These are phyloP conservation scores for Calliopsis andreniformis DNA, from an alignment of 1,140 invertebrate genomes.

Conservation along the genomic window DNA sequence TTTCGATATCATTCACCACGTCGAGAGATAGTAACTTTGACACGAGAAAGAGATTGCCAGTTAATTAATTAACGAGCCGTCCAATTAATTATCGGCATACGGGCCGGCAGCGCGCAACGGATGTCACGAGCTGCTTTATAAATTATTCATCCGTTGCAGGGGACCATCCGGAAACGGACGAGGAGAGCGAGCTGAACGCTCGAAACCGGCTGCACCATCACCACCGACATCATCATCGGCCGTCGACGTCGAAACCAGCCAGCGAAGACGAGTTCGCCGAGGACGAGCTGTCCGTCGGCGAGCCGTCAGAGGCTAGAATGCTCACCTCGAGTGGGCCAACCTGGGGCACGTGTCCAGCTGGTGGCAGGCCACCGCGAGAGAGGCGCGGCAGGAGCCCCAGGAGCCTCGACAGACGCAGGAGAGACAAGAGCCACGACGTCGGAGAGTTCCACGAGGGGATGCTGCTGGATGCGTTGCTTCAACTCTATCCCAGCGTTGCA, in stretches of 20 bases:
- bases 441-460: slow-evolving; percentile 86
- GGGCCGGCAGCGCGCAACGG: too few species aligned
- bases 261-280: slow-evolving; percentile 88
- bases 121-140: slow-evolving; percentile 13
- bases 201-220: slow-evolving; percentile 72
- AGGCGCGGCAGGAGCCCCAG: slow-evolving; percentile 81
- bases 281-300: slow-evolving; percentile 84
- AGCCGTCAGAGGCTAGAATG: slow-evolving; percentile 82
- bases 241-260: slow-evolving; percentile 78
- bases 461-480: slow-evolving; percentile 84
- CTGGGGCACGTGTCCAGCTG: slow-evolving; percentile 78
- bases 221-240: slow-evolving; percentile 70
- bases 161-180: slow-evolving; percentile 81
- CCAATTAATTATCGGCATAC: slow-evolving; percentile 47
- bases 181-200: slow-evolving; percentile 82
- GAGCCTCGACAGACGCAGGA: slow-evolving; percentile 82
- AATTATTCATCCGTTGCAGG: slow-evolving; percentile 65
- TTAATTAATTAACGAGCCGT: slow-evolving; percentile 45
- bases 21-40: slow-evolving; percentile 25
- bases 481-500: slow-evolving; percentile 81
- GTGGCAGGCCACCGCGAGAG: slow-evolving; percentile 79
- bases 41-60: slow-evolving; percentile 36
- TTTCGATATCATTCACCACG: neutral
- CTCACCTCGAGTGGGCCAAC: slow-evolving; percentile 77
- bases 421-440: slow-evolving; percentile 77